A percentile compares a stretch with the other conserved stretches of the same genome.
Evolutionary conservation across 37 sponge, comb jelly and placozoan genomes (phyloP).

Genomic region (Eunapius fragilis): DNA sequence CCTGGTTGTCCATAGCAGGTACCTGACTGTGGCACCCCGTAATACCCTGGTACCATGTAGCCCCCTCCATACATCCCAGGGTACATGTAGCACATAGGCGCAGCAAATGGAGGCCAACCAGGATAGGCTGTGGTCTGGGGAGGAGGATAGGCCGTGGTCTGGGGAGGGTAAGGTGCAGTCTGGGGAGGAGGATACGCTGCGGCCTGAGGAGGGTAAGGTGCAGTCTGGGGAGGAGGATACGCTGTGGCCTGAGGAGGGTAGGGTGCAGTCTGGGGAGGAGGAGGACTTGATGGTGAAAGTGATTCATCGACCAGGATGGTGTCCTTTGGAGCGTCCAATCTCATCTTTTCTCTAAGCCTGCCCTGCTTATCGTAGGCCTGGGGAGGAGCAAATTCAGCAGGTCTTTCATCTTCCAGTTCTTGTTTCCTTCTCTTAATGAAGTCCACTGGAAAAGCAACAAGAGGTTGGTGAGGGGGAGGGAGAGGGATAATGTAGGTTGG

Average conservation of each 20-base stretch:
- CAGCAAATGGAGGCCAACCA: not conserved
- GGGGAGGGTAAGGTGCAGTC: not conserved
- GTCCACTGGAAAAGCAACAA: conserved; percentile 16
- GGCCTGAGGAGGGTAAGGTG: not conserved
- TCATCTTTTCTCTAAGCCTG: not conserved
- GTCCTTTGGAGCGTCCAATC: not conserved
- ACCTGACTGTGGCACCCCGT: not conserved
- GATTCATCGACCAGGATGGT: not conserved
- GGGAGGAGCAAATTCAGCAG: conserved; percentile 89
- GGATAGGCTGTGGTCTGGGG: not conserved
- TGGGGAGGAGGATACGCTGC: not conserved
- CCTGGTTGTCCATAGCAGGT: not conserved
- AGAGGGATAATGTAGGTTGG: not conserved
- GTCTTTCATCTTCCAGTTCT: conserved; percentile 60
- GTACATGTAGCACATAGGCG: not conserved
- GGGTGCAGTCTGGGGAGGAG: not conserved
- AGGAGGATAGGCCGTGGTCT: not conserved
- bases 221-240: not conserved
- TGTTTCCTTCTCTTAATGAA: conserved; percentile 59
- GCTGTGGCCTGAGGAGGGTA: not conserved
- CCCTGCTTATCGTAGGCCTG: conserved; percentile 23
- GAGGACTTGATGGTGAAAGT: not conserved
- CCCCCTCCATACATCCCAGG: not conserved
- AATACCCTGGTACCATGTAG: not conserved
- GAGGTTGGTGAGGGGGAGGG: not conserved